Evolutionary conservation across 37 sponge, comb jelly and placozoan genomes (phyloP).

Genomic region (Ephydatia muelleri): DNA sequence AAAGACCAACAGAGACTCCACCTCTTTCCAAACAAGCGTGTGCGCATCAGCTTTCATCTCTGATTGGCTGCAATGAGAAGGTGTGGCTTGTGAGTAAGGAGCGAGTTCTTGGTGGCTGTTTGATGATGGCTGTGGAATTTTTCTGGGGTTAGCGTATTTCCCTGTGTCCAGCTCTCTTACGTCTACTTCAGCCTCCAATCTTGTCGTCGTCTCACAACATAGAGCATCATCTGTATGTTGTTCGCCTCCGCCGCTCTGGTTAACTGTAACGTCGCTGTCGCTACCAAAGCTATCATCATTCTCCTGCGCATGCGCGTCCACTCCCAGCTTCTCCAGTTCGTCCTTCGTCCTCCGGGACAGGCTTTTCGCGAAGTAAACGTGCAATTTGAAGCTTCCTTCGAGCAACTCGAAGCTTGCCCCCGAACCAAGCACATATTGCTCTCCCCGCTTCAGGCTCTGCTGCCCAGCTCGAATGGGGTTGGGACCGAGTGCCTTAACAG

Average conservation of each 20-base stretch:
- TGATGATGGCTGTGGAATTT: neutral
- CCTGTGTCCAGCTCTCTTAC: too few species aligned
- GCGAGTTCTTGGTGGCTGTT: neutral
- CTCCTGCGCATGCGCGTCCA: neutral
- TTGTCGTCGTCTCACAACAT: too few species aligned
- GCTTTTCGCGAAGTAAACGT: constrained; percentile 49
- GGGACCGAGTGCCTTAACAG: constrained; percentile 47
- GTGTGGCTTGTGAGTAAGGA: neutral
- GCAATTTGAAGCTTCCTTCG: constrained; percentile 40
- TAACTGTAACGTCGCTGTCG: too few species aligned
- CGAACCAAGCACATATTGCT: constrained; percentile 39
- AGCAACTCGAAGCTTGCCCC: constrained; percentile 58
- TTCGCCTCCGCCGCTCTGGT: too few species aligned
- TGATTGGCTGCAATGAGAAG: neutral
- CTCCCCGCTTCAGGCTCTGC: constrained; percentile 12
- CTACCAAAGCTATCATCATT: too few species aligned
- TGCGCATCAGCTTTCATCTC: neutral
- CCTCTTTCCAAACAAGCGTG: constrained; percentile 10
- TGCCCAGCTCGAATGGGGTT: constrained; percentile 53
- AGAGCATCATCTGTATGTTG: too few species aligned
- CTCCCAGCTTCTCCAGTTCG: neutral
- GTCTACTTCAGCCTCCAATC: too few species aligned
- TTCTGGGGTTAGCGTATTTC: too few species aligned
- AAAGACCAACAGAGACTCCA: constrained; percentile 28
- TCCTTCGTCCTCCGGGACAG: neutral